phyloP scores from a whole-genome alignment of 2,113 vertebrate species.

The Siniperca chuatsi region DNA sequence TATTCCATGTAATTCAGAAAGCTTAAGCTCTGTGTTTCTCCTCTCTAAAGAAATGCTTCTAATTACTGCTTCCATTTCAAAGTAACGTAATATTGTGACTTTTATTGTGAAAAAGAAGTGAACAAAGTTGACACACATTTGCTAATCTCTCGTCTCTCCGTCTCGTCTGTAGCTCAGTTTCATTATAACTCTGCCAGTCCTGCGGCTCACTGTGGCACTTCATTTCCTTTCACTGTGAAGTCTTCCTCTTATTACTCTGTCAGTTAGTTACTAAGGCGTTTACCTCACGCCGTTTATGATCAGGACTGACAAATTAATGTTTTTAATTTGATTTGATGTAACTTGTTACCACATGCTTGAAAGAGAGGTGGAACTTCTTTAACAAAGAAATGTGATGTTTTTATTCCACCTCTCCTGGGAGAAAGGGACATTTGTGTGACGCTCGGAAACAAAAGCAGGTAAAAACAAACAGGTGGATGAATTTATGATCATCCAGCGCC shows the following conservation, averaged over 20 bases:
- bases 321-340: neutral
- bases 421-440: neutral
- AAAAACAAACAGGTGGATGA: neutral
- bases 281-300: neutral
- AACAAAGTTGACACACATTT: neutral
- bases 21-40: neutral
- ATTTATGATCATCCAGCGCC: neutral
- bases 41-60: neutral
- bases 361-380: neutral
- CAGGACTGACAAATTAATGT: neutral
- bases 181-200: constrained; percentile 7
- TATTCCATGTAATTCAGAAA: neutral
- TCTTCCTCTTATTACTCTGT: neutral
- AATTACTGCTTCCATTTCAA: neutral
- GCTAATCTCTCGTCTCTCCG: neutral
- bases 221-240: constrained; percentile 5
- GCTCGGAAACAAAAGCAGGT: neutral
- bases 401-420: neutral
- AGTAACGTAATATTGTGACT: neutral
- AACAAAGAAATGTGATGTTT: too few relatives aligned
- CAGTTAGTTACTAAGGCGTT: neutral
- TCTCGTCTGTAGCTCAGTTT: neutral
- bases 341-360: neutral
- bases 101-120: neutral
- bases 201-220: neutral